Conservation (phyloP, 2,797 vertebrate genomes). For the Phrynocephalus forsythii region DNA sequence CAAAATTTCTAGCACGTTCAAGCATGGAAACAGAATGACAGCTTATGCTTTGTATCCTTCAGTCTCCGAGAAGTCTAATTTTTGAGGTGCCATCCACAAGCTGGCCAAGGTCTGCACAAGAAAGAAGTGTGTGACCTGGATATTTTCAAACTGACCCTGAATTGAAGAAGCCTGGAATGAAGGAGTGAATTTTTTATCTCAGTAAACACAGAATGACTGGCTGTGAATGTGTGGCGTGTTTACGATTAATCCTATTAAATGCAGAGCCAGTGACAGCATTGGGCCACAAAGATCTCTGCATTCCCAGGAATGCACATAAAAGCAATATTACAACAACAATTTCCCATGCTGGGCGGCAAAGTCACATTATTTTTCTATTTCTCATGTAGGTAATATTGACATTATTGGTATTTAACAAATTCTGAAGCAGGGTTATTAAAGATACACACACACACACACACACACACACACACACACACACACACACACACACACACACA, state of each 20-base stretch:
- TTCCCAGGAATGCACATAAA: slow-evolving; percentile 17
- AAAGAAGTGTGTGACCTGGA: slow-evolving; percentile 30
- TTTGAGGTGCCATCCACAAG: slow-evolving; percentile 16
- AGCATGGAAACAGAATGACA: slow-evolving; percentile 6
- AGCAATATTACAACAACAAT: background rate
- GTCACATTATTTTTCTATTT: background rate
- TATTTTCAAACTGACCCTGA: slow-evolving; percentile 36
- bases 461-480: background rate
- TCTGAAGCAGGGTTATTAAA: too few species aligned
- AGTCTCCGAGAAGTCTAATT: slow-evolving; percentile 27
- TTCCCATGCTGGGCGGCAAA: background rate
- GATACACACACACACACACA: background rate
- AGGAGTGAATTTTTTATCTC: slow-evolving; percentile 34
- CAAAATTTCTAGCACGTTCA: background rate
- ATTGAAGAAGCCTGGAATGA: background rate
- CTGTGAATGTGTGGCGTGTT: slow-evolving; percentile 26
- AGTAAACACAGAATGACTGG: background rate
- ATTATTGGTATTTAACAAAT: background rate
- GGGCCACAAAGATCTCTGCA: background rate
- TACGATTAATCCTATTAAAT: slow-evolving; percentile 42
- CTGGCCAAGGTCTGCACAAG: slow-evolving; percentile 19
- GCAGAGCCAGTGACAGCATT: background rate
- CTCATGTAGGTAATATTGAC: background rate
- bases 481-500: background rate
- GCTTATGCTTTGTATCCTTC: slow-evolving; percentile 20